Conservation (phyloP, 1,140 invertebrate genomes). For the Vanessa atalanta region DNA sequence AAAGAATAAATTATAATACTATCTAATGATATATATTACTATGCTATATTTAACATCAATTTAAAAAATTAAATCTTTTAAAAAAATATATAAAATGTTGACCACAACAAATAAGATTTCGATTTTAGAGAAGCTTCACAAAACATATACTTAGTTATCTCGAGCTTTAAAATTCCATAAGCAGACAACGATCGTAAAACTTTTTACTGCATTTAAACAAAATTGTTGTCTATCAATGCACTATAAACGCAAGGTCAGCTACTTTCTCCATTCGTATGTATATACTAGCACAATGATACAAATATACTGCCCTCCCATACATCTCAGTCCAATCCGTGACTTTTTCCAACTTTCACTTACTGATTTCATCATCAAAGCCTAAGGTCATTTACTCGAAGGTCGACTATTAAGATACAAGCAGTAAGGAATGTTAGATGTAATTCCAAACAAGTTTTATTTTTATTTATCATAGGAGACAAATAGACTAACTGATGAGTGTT, state of each 20-base stretch:
- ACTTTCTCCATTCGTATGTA: slow-evolving; percentile 38
- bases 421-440: slow-evolving; percentile 8
- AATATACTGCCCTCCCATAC: slow-evolving; percentile 18
- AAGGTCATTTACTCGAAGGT: slow-evolving; percentile 29
- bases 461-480: too few species aligned
- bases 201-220: slow-evolving; percentile 18
- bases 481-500: too few species aligned
- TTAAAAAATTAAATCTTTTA: too few species aligned
- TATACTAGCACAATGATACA: slow-evolving; percentile 27
- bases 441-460: not conserved
- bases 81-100: too few species aligned
- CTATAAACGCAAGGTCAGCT: slow-evolving; percentile 40
- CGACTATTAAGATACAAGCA: slow-evolving; percentile 18
- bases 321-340: slow-evolving; percentile 32
- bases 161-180: slow-evolving; percentile 20
- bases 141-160: slow-evolving; percentile 5
- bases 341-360: slow-evolving; percentile 58
- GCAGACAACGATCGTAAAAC: slow-evolving; percentile 12
- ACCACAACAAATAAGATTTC: too few species aligned
- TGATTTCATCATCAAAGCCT: slow-evolving; percentile 45
- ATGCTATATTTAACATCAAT: too few species aligned
- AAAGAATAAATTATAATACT: too few species aligned
- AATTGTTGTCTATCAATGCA: slow-evolving; percentile 31
- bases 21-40: too few species aligned
- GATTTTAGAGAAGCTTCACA: not conserved